Percentiles rank a stretch among this genome's conserved stretches.
These are phyloP conservation scores for Chymomyza procnemis DNA, from an alignment of 2,888 invertebrate genomes.

Conservation along the genomic window DNA sequence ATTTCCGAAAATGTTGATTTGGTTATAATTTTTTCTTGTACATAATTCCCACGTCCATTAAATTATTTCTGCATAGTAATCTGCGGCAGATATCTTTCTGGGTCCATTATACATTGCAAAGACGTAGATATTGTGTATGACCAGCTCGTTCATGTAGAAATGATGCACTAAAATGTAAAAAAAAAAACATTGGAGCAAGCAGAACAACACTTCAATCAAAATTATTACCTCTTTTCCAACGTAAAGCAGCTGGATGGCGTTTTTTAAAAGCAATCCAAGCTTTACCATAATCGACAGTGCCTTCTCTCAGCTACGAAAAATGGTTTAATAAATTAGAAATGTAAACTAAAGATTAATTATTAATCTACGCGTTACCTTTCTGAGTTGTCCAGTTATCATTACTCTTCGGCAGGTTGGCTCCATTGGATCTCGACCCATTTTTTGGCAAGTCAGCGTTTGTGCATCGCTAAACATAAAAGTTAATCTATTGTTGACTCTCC, in stretches of 20 bases:
- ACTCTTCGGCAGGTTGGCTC: conserved; percentile 77
- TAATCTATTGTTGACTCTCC: conserved; percentile 71
- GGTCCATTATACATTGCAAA: conserved; percentile 91
- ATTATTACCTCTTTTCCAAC: conserved; percentile 68
- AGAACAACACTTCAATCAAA: neutral
- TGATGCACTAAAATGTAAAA: conserved; percentile 85
- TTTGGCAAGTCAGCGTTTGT: conserved; percentile 70
- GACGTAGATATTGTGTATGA: conserved; percentile 86
- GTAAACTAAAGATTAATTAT: too few species aligned
- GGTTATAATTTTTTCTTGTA: neutral
- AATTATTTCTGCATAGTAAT: conserved; percentile 50
- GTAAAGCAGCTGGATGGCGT: conserved; percentile 75
- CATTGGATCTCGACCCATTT: conserved; percentile 75
- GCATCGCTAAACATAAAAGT: conserved; percentile 75
- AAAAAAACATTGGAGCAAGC: conserved; percentile 3
- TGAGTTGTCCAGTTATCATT: conserved; percentile 75
- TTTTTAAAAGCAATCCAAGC: conserved; percentile 60
- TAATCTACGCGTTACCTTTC: conserved; percentile 49
- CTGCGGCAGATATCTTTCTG: conserved; percentile 58
- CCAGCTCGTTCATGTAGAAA: conserved; percentile 88
- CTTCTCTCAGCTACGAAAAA: conserved; percentile 48
- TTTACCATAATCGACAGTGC: conserved; percentile 48
- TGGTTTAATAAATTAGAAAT: neutral
- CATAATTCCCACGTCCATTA: conserved; percentile 7
- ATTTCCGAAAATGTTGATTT: neutral